These are phyloP conservation scores for Sardina pilchardus DNA, from an alignment of 2,113 vertebrate genomes.

Conservation along the genomic window DNA sequence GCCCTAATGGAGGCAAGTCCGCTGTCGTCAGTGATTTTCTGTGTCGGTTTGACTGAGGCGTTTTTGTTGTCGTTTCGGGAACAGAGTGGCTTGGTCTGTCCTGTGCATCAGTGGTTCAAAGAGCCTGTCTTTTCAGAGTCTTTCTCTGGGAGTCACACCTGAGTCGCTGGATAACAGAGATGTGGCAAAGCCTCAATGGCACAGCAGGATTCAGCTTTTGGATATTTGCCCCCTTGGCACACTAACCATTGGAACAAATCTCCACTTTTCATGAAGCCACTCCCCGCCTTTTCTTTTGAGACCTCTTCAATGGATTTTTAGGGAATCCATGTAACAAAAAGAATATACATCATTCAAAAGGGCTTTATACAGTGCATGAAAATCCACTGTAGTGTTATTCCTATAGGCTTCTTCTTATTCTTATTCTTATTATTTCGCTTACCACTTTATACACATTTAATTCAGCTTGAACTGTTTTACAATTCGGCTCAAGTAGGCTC, in stretches of 20 bases:
- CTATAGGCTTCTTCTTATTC: too few relatives aligned
- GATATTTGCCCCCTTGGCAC: background rate
- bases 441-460: too few relatives aligned
- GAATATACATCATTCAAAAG: background rate
- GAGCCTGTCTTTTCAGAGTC: background rate
- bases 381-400: too few relatives aligned
- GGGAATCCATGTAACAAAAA: background rate
- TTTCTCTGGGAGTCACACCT: background rate
- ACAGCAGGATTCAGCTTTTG: background rate
- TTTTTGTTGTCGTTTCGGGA: background rate
- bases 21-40: background rate
- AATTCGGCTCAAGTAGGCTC: too few relatives aligned
- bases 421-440: too few relatives aligned
- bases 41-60: background rate
- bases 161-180: constrained; percentile 1
- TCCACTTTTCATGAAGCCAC: background rate
- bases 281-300: background rate
- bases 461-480: too few relatives aligned
- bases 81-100: background rate
- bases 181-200: constrained; percentile 11
- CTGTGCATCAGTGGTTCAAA: background rate
- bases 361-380: background rate
- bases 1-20: background rate
- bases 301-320: background rate
- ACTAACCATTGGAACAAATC: background rate